Evolutionary conservation across 2,797 vertebrate genomes (phyloP).

Genomic region (Galaxias olidus): DNA sequence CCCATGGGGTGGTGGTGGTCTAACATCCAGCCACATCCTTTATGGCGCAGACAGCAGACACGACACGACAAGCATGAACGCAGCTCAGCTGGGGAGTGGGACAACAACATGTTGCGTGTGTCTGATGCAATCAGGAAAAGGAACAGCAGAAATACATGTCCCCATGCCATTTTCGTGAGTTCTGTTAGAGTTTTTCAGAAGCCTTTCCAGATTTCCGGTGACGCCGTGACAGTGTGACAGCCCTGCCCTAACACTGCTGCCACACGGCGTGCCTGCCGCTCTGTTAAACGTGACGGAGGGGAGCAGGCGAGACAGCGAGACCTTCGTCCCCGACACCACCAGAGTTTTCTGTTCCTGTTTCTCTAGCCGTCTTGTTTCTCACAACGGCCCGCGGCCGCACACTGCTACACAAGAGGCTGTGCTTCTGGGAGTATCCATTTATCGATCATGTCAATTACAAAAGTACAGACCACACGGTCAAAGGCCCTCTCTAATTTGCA

Average conservation of each 20-base stretch:
- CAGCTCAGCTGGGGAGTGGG: not conserved
- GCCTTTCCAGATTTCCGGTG: not conserved
- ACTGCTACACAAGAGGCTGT: not conserved
- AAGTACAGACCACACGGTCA: constrained; percentile 9
- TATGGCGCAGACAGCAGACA: not conserved
- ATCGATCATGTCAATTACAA: constrained; percentile 1
- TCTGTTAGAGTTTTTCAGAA: not conserved
- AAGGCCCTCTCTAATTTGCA: not conserved
- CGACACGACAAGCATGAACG: not conserved
- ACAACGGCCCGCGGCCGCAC: not conserved
- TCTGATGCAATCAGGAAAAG: not conserved
- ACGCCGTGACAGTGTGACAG: not conserved
- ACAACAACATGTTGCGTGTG: not conserved
- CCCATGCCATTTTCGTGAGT: not conserved
- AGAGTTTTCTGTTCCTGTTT: not conserved
- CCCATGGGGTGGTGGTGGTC: no score
- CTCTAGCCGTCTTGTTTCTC: not conserved
- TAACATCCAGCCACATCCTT: not conserved
- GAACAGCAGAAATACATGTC: not conserved
- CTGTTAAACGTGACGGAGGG: constrained; percentile 13
- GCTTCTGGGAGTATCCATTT: not conserved
- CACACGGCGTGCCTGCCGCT: not conserved
- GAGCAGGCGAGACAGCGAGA: not conserved
- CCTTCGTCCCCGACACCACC: not conserved
- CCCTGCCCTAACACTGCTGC: not conserved